Percentiles rank a stretch among this genome's conserved stretches.
Conservation (phyloP, 2,113 vertebrate species). For the Cathartes aura region DNA sequence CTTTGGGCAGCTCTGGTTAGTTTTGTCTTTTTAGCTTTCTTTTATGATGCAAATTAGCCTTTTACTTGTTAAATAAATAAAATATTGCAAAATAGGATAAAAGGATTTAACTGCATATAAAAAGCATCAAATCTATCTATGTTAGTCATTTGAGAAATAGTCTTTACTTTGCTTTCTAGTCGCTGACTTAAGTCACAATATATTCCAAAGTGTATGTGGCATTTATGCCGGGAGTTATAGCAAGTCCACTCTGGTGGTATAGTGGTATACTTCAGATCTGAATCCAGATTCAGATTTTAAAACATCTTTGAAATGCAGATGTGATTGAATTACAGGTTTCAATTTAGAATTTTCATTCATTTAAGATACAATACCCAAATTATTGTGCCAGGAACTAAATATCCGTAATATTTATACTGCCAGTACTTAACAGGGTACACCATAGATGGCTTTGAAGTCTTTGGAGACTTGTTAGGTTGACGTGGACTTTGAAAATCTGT, state of each 20-base stretch:
- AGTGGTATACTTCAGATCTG: neutral
- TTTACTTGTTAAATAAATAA: constrained; percentile 31
- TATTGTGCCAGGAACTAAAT: neutral
- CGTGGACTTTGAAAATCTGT: neutral
- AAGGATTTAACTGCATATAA: neutral
- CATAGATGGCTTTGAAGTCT: neutral
- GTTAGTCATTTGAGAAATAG: neutral
- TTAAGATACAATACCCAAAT: neutral
- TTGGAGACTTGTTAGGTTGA: neutral
- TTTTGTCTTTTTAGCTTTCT: constrained; percentile 33
- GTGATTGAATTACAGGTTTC: neutral
- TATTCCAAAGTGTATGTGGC: neutral
- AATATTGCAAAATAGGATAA: neutral
- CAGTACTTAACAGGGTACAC: neutral
- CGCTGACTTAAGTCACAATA: neutral
- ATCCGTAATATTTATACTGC: neutral
- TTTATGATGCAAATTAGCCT: constrained; percentile 7
- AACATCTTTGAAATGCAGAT: neutral
- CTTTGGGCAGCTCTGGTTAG: constrained; percentile 24
- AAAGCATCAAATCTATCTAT: neutral
- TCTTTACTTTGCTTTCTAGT: neutral
- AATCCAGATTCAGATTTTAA: neutral
- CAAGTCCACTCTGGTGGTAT: neutral
- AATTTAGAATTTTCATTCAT: neutral
- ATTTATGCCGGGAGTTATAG: neutral